Evolutionary conservation across 2,113 vertebrate species (phyloP).

Genomic region (Puffinus mauretanicus): DNA sequence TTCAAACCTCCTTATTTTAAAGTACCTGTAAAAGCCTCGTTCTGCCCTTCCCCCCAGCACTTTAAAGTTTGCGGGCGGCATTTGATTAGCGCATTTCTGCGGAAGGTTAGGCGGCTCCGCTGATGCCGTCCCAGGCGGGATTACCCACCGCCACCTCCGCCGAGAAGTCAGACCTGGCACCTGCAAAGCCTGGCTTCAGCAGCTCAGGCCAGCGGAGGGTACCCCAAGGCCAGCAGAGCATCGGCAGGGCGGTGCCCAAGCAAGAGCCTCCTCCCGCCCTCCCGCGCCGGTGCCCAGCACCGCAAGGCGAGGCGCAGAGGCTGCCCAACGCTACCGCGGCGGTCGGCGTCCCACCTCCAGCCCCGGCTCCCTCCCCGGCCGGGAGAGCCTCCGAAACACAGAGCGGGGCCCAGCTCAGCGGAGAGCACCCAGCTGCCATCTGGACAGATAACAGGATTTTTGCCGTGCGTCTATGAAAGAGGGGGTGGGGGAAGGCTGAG

Average conservation of each 20-base stretch:
- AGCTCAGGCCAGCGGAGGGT: neutral
- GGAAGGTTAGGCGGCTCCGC: rapidly evolving
- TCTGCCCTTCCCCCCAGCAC: neutral
- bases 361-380: neutral
- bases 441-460: slow-evolving; percentile 31
- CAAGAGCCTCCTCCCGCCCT: neutral
- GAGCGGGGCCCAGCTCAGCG: neutral
- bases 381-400: neutral
- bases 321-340: neutral
- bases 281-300: neutral
- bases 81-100: rapidly evolving
- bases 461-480: neutral
- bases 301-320: rapidly evolving
- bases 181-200: neutral
- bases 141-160: neutral
- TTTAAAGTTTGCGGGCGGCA: rapidly evolving
- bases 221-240: neutral
- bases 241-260: rapidly evolving
- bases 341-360: neutral
- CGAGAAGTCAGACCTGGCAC: neutral
- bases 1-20: neutral
- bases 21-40: rapidly evolving
- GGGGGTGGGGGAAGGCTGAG: slow-evolving; percentile 35
- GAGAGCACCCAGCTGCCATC: slow-evolving; percentile 55
- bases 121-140: neutral